Conservation (phyloP, 1,140 invertebrate genomes). For the Colletes latitarsis region DNA sequence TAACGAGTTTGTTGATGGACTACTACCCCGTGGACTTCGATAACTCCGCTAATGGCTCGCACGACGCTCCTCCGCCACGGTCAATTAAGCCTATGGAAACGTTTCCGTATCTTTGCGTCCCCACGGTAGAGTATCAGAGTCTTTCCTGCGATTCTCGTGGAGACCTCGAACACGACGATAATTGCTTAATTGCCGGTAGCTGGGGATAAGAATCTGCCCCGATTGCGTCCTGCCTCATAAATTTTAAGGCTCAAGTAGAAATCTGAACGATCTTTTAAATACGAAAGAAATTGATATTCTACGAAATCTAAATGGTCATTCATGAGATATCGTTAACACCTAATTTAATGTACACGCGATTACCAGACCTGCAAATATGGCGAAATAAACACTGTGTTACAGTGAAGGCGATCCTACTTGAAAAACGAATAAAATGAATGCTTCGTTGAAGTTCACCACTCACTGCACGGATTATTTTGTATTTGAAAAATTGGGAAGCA, state of each 20-base stretch:
- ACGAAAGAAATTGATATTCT: too few species aligned
- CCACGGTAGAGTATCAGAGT: background rate
- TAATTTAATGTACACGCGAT: too few species aligned
- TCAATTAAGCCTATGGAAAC: slow-evolving; percentile 51
- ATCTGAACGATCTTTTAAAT: too few species aligned
- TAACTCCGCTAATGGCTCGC: slow-evolving; percentile 44
- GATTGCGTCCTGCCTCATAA: background rate
- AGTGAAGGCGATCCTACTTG: too few species aligned
- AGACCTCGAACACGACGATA: slow-evolving; percentile 2
- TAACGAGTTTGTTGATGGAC: slow-evolving; percentile 48
- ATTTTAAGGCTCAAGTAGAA: background rate
- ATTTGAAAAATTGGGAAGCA: too few species aligned
- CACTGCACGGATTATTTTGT: too few species aligned
- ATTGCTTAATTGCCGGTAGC: slow-evolving; percentile 50
- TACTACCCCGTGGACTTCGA: slow-evolving; percentile 30
- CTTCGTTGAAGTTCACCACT: too few species aligned
- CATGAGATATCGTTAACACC: too few species aligned
- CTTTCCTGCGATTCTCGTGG: slow-evolving; percentile 4
- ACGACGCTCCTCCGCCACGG: slow-evolving; percentile 30
- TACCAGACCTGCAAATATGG: too few species aligned
- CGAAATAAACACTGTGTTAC: too few species aligned
- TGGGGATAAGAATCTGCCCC: slow-evolving; percentile 28
- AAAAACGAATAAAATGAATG: too few species aligned
- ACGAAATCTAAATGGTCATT: too few species aligned
- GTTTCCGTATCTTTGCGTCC: slow-evolving; percentile 42